These are phyloP conservation scores for Acronicta alni DNA, from an alignment of 2,888 invertebrate species.

Conservation along the genomic window DNA sequence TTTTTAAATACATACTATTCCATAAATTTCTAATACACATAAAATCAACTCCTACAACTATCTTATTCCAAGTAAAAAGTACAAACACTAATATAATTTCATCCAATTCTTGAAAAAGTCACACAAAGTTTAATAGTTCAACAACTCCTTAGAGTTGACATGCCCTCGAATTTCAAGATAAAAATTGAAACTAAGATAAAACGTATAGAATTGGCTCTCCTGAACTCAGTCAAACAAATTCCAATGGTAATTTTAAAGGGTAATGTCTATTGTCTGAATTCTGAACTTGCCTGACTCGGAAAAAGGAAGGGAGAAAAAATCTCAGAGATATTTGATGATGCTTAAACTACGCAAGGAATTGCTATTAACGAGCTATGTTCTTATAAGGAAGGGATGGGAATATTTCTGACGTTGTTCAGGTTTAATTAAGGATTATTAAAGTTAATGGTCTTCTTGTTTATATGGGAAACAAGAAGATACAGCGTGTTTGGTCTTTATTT, in stretches of 20 bases:
- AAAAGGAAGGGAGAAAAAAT: conserved; percentile 40
- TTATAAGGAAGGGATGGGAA: conserved; percentile 34
- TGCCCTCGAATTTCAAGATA: conserved; percentile 16
- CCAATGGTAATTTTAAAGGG: conserved; percentile 58
- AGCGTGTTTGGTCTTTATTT: neutral
- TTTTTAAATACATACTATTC: too few species aligned
- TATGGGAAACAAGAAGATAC: neutral
- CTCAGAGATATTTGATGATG: conserved; percentile 42
- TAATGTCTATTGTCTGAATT: conserved; percentile 52
- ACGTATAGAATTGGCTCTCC: conserved; percentile 32
- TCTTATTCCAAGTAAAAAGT: too few species aligned
- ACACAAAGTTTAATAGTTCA: conserved; percentile 8
- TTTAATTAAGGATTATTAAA: conserved; percentile 49
- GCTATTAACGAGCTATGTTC: conserved; percentile 55
- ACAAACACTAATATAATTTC: neutral
- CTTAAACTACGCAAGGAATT: conserved; percentile 56
- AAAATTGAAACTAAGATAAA: conserved; percentile 49
- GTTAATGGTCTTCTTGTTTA: conserved; percentile 32
- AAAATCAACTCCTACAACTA: too few species aligned
- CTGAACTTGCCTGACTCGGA: conserved; percentile 40
- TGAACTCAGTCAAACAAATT: conserved; percentile 52
- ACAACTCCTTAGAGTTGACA: conserved; percentile 14
- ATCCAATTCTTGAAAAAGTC: neutral
- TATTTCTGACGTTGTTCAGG: conserved; percentile 37
- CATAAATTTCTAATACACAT: too few species aligned